Evolutionary conservation across 2,888 invertebrate species (phyloP).

Genomic region (Tachina lurida): DNA sequence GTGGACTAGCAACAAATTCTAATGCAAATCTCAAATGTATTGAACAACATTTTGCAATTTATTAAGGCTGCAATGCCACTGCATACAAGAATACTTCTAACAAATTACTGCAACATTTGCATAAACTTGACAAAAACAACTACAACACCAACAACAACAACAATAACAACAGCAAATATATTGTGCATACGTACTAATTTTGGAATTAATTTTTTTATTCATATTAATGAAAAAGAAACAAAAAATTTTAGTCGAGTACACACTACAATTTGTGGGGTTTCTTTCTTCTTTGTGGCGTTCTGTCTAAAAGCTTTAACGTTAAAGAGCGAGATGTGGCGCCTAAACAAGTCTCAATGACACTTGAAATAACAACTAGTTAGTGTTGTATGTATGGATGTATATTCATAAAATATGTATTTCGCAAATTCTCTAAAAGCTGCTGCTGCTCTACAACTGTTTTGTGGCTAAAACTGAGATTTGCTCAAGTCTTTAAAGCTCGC

Average conservation of each 20-base stretch:
- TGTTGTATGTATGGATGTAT: conserved; percentile 23
- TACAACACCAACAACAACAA: background rate
- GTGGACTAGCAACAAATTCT: too few species aligned
- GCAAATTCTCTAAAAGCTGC: conserved; percentile 55
- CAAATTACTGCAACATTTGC: conserved; percentile 51
- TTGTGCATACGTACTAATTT: conserved; percentile 51
- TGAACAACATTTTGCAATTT: conserved; percentile 50
- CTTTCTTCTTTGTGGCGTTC: background rate
- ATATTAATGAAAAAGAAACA: conserved; percentile 21
- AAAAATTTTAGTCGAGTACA: background rate
- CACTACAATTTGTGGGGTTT: conserved; percentile 35
- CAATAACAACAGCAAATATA: too few species aligned
- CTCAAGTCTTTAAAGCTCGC: conserved; percentile 39
- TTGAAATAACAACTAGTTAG: conserved; percentile 41
- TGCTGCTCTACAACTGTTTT: conserved; percentile 27
- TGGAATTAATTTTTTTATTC: conserved; percentile 6
- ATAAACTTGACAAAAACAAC: conserved; percentile 42
- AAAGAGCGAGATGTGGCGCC: conserved; percentile 65
- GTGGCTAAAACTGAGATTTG: conserved; percentile 27
- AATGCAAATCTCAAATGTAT: conserved; percentile 50
- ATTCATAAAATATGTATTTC: conserved; percentile 62
- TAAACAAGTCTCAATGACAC: conserved; percentile 70
- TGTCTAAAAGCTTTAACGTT: conserved; percentile 19
- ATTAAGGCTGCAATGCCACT: conserved; percentile 57
- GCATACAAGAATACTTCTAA: conserved; percentile 33